A percentile compares a stretch with the other conserved stretches of the same genome.
phyloP scores from a whole-genome alignment of 2,113 vertebrate species.

The Piliocolobus tephrosceles region DNA sequence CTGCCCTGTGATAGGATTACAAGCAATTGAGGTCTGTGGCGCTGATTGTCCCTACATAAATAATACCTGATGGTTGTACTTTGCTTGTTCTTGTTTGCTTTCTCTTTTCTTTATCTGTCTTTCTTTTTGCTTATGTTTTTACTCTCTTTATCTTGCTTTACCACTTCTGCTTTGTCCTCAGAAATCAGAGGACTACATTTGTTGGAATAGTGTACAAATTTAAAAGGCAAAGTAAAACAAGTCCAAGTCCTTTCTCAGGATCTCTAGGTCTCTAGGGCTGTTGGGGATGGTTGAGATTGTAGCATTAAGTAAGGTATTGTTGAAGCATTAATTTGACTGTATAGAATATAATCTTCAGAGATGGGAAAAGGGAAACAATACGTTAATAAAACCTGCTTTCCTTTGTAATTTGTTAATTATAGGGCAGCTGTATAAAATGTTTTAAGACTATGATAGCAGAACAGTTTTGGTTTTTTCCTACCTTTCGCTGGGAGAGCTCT shows the following conservation, averaged over 20 bases:
- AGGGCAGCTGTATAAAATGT: background rate
- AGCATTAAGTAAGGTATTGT: background rate
- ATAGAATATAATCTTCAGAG: background rate
- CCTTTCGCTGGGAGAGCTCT: background rate
- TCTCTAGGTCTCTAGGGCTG: background rate
- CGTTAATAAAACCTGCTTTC: background rate
- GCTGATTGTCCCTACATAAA: background rate
- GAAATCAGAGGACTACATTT: background rate
- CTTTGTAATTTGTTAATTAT: background rate
- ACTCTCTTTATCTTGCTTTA: background rate
- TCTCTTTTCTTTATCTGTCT: background rate
- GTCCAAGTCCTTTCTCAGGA: background rate
- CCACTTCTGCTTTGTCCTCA: background rate
- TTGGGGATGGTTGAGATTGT: background rate
- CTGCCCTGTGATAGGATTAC: background rate
- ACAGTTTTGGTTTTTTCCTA: background rate
- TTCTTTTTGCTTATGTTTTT: background rate
- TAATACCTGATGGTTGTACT: background rate
- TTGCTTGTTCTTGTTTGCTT: background rate
- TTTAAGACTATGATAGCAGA: background rate
- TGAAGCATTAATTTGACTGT: background rate
- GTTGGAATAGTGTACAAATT: background rate
- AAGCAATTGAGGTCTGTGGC: background rate
- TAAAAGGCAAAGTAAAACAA: background rate
- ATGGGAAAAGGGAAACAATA: background rate